Evolutionary conservation across 2,888 invertebrate genomes (phyloP), one percentile per base, ranked within the genome.

Genomic region (Agrotis ipsilon): DNA sequence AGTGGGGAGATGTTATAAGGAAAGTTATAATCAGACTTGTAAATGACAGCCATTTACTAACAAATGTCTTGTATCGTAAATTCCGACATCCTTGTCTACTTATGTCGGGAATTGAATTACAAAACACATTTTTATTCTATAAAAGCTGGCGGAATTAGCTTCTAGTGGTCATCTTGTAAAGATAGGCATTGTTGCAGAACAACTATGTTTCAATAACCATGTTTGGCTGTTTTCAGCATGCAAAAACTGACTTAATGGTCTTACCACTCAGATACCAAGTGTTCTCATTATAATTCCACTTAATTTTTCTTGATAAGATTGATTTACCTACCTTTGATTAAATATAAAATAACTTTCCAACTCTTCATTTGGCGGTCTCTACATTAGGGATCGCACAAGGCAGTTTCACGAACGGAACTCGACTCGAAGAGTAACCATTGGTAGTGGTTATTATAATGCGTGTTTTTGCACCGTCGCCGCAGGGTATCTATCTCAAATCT

Each of bases 401-500:
- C 18, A 16, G 6, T 19, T 32, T 43, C 14, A 51, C 52, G 32
- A 54, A 68, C 21, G 21, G 45, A 45, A 55, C 27, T 66, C 43
- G 11, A 6, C 16, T 43, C 9, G 9, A 43, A 54, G 14, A 18
- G 14, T 58, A 39, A 0, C 21, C 27, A 13, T 19, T 62, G 4
- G 72, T 78, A 73, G 68, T 43, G 32, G 21, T 27, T 19, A 14
- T 59, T 72, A n/a, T 18, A 45, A 66, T 66, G 49, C 61, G 6
- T 59, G 54, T 86, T 85, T 82, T 77, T 81, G 45, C 48, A 18
- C 39, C 21, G 24, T 46, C 64, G 14, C 67, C 21, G 58, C 57
- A 59, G 64, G 72, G 63, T 21, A 16, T 58, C 65, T 82, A 81
- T 86, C 81, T 79, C 46, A 73, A 84, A 86, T 83, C 83, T 84